phyloP scores from a whole-genome alignment of 2,888 invertebrate species.

The Rosalia funebris region DNA sequence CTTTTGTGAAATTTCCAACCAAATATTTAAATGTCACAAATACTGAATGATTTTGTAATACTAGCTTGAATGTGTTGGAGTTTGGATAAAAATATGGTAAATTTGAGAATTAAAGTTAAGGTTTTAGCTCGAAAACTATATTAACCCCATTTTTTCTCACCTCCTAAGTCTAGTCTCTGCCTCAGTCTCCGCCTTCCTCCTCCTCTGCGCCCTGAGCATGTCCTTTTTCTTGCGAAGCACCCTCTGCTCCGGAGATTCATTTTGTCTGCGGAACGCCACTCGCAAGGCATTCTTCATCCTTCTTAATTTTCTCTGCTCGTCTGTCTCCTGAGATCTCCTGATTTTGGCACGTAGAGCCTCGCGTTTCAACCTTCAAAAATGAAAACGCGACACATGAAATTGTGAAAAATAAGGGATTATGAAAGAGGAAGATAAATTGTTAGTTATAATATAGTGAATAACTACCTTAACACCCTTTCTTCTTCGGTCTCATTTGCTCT shows the following conservation, averaged over 20 bases:
- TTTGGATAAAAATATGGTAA: no score
- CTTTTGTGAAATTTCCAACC: no score
- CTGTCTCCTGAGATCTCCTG: constrained; percentile 25
- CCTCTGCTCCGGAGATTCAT: constrained; percentile 29
- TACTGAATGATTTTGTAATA: no score
- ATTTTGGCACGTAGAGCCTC: constrained; percentile 23
- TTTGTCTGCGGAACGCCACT: constrained; percentile 25
- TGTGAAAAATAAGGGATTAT: neutral
- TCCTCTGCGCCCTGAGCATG: constrained; percentile 17
- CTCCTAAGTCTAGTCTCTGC: constrained; percentile 17
- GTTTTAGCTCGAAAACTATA: no score
- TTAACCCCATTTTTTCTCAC: no score
- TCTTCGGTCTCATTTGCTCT: constrained; percentile 13
- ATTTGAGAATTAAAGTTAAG: no score
- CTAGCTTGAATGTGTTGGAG: no score
- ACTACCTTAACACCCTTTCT: constrained; percentile 13
- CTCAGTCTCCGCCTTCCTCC: constrained; percentile 26
- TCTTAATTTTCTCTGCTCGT: constrained; percentile 25
- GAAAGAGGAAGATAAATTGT: neutral
- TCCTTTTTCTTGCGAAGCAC: constrained; percentile 19
- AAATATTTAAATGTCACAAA: no score
- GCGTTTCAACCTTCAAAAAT: constrained; percentile 20
- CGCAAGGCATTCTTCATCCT: constrained; percentile 32
- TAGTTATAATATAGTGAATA: no score
- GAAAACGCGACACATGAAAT: neutral